These are phyloP conservation scores for Phenacoccus solenopsis DNA, from an alignment of 1,140 invertebrate genomes.

Conservation along the genomic window DNA sequence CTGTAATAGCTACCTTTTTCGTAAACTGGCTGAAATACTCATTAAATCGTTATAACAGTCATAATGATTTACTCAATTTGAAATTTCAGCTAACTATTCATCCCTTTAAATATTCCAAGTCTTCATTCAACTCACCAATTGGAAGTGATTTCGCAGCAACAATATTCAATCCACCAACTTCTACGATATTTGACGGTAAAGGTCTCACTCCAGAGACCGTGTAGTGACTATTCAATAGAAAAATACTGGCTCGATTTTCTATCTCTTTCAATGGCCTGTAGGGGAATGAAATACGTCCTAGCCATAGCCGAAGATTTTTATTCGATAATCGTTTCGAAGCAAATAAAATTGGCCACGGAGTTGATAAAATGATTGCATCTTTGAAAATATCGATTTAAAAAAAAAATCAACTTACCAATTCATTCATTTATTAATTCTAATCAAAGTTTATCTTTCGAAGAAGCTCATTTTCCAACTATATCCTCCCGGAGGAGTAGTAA, in stretches of 20 bases:
- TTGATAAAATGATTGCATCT: background rate
- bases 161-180: background rate
- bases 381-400: background rate
- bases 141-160: background rate
- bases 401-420: background rate
- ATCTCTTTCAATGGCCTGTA: background rate
- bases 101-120: too few relatives aligned
- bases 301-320: background rate
- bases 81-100: too few relatives aligned
- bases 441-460: background rate
- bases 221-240: constrained; percentile 31
- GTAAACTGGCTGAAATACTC: too few relatives aligned
- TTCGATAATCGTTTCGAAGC: background rate
- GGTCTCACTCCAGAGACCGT: background rate
- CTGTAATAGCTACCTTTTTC: too few relatives aligned
- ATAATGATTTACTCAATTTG: too few relatives aligned
- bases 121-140: too few relatives aligned
- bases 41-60: too few relatives aligned
- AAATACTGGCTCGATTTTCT: constrained; percentile 12
- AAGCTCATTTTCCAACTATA: background rate
- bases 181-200: background rate
- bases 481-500: background rate
- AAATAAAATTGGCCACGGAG: background rate
- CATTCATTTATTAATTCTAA: background rate
- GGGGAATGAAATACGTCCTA: background rate